Conservation (phyloP, 2,113 vertebrate genomes). For the Cinclus mexicanus region DNA sequence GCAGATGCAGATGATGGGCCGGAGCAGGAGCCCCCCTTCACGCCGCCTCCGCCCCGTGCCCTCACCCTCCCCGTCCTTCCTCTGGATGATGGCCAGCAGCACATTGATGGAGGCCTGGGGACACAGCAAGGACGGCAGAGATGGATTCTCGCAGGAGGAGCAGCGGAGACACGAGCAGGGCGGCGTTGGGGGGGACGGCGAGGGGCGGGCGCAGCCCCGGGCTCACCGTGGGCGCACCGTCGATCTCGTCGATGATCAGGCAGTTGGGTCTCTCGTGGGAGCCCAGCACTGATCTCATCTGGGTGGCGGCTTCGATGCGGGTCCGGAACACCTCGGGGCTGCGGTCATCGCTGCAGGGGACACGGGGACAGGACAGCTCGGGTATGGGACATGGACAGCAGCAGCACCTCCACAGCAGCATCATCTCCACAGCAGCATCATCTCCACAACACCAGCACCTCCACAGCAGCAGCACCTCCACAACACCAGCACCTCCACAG, state of each 20-base stretch:
- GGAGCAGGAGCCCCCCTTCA: conserved; percentile 78
- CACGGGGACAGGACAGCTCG: accelerated
- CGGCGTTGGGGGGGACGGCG: no score
- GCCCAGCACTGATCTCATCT: conserved; percentile 95
- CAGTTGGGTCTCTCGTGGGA: conserved; percentile 90
- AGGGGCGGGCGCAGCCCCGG: no score
- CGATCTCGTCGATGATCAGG: conserved; percentile 94
- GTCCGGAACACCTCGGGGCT: conserved; percentile 90
- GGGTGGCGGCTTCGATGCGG: conserved; percentile 90
- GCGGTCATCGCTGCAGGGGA: conserved; percentile 85
- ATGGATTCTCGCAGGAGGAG: accelerated
- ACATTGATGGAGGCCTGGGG: conserved; percentile 87
- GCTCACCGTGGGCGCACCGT: conserved; percentile 87
- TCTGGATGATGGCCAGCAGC: conserved; percentile 82
- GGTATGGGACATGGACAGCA: accelerated
- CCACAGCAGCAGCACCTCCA: no score
- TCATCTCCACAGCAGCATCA: no score
- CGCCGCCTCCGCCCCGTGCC: conserved; percentile 62
- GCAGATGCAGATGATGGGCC: conserved; percentile 96
- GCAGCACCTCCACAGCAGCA: no score
- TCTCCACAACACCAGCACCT: no score
- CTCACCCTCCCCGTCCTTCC: conserved; percentile 75
- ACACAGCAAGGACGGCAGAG: no score
- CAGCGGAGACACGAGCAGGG: no score
- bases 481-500: no score